A percentile compares a stretch with the other conserved stretches of the same genome.
Conservation (phyloP, 2,113 vertebrate species). For the Prionailurus viverrinus region DNA sequence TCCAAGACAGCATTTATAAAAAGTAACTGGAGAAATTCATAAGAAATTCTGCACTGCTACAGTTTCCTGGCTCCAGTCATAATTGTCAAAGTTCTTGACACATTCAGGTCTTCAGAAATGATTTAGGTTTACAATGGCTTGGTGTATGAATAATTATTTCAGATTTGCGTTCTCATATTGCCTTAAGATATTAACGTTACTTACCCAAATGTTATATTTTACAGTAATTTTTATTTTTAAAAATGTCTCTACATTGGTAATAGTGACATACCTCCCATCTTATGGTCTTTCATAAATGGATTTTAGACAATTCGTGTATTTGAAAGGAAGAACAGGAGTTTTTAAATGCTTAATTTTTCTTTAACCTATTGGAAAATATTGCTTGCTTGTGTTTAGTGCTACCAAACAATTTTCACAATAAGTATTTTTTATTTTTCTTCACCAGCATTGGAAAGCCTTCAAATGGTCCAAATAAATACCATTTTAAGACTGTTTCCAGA, state of each 20-base stretch:
- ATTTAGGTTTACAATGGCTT: slow-evolving; percentile 90
- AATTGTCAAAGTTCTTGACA: slow-evolving; percentile 97
- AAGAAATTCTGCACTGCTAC: slow-evolving; percentile 94
- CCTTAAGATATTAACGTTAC: slow-evolving; percentile 82
- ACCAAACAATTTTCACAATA: slow-evolving; percentile 69
- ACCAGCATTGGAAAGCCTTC: slow-evolving; percentile 76
- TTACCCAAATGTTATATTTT: slow-evolving; percentile 83
- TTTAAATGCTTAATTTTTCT: slow-evolving; percentile 74
- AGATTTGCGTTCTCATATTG: slow-evolving; percentile 84
- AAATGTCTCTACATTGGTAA: slow-evolving; percentile 68
- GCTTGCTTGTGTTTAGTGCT: slow-evolving; percentile 64
- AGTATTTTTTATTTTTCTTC: slow-evolving; percentile 77
- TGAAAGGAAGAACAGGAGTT: slow-evolving; percentile 74
- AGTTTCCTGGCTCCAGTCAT: slow-evolving; percentile 98
- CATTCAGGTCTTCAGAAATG: slow-evolving; percentile 89
- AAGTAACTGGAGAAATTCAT: slow-evolving; percentile 95
- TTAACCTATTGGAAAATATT: slow-evolving; percentile 72
- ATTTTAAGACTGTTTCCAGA: slow-evolving; percentile 61
- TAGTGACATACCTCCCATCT: slow-evolving; percentile 46
- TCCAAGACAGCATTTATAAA: slow-evolving; percentile 94
- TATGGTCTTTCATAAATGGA: slow-evolving; percentile 67
- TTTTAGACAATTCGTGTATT: slow-evolving; percentile 45
- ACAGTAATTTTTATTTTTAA: slow-evolving; percentile 74
- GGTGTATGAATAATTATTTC: slow-evolving; percentile 92
- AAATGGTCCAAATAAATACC: slow-evolving; percentile 63